Evolutionary conservation across 2,888 invertebrate species (phyloP), one percentile per base, ranked within the genome.

Genomic region (Xestoiulus laeticollis): DNA sequence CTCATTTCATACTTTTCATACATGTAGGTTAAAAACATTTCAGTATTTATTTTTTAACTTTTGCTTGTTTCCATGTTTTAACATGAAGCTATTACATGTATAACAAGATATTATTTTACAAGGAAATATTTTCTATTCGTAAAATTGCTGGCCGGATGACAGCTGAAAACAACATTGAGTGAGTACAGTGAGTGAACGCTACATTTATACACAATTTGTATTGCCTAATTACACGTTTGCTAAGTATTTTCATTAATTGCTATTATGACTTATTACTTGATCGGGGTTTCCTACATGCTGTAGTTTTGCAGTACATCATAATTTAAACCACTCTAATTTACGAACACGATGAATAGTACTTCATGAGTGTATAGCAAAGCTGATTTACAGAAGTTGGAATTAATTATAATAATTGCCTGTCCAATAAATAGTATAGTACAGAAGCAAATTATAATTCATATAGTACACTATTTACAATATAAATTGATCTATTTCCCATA

Each of bases 211-310:
- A 86, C 53, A 86, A 48, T 85, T 86, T 86, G 86, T 86, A 86
- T 86, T 86, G 86, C 86, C 86, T 86, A 86, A 86, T 53, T 86
- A 86, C 86, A 86, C 86, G 86, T 86, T 86, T 86, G 32, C 59
- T 85, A 85, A 16, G 44, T 85, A 85, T 19, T 84, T 38, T 85
- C 44, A 14, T 38, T 38, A 44, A 43, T 38, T 85, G 44, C 43
- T 85, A 44, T 85, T 85, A 30, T 78, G 78, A 16, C 78, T 78
- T 78, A 78, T 78, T 78, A 78, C 78, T 78, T 78, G 78, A 78
- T 78, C 78, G 78, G 78, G 12, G 78, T 78, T 78, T 26, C 78
- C 78, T 78, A 78, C 78, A 78, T 78, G 30, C 78, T 26, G 78
- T 30, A 78, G 78, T 78, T 78, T 14, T 78, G 78, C 78, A 78